These are phyloP conservation scores for Carettochelys insculpta DNA, from an alignment of 2,113 vertebrate genomes.

Conservation along the genomic window DNA sequence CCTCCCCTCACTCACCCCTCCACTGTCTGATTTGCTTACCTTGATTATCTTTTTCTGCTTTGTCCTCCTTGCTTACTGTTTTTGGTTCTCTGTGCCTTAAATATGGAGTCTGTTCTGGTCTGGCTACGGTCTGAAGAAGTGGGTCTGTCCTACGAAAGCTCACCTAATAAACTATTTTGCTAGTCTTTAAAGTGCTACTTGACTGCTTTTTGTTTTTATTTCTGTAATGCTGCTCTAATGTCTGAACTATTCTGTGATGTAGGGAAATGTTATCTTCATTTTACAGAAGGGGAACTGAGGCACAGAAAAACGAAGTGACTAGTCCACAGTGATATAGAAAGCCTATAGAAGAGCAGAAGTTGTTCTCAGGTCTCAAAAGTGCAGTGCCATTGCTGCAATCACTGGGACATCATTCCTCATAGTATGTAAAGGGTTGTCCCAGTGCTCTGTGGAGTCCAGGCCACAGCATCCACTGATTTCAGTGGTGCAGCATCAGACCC, in stretches of 20 bases:
- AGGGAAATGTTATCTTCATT: not conserved
- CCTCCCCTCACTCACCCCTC: too few relatives aligned
- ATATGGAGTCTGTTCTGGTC: too few relatives aligned
- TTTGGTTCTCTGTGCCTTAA: too few relatives aligned
- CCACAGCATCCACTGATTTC: not conserved
- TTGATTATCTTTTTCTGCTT: too few relatives aligned
- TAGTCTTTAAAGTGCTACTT: too few relatives aligned
- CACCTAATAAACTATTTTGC: too few relatives aligned
- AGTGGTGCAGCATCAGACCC: not conserved
- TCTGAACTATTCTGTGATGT: not conserved
- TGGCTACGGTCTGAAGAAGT: too few relatives aligned
- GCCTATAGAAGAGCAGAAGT: not conserved
- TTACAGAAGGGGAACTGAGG: not conserved
- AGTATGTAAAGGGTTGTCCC: not conserved
- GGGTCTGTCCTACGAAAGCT: too few relatives aligned
- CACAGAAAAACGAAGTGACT: not conserved
- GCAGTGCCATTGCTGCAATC: not conserved
- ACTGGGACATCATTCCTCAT: not conserved
- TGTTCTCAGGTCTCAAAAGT: not conserved
- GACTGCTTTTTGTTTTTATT: too few relatives aligned
- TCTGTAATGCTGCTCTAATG: not conserved
- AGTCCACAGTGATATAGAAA: not conserved
- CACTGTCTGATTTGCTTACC: too few relatives aligned
- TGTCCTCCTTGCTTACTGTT: too few relatives aligned
- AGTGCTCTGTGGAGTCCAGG: not conserved